Percentiles rank a stretch among this genome's conserved stretches.
These are phyloP conservation scores for Priocnemis perturbator DNA, from an alignment of 2,888 invertebrate genomes.

Conservation along the genomic window DNA sequence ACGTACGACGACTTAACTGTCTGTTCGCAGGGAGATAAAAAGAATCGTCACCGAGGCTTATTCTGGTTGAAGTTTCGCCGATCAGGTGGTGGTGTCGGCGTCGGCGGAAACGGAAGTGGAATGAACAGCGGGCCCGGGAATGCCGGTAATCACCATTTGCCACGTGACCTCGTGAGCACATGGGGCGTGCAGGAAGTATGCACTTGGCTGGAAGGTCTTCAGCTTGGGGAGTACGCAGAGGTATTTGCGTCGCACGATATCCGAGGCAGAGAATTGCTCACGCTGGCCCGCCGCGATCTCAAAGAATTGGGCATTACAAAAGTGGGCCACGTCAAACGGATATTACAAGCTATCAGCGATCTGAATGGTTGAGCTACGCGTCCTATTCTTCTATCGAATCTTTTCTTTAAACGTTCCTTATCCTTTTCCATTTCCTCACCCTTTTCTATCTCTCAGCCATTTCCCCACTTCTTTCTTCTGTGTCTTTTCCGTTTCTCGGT, in stretches of 20 bases:
- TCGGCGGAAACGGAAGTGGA: no score
- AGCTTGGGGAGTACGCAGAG: slow-evolving; percentile 93
- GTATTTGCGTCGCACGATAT: slow-evolving; percentile 94
- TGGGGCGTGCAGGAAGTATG: slow-evolving; percentile 96
- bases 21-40: slow-evolving; percentile 66
- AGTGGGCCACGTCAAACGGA: slow-evolving; percentile 96
- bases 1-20: slow-evolving; percentile 28
- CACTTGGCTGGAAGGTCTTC: slow-evolving; percentile 91
- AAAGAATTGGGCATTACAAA: slow-evolving; percentile 95
- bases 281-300: slow-evolving; percentile 89
- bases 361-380: slow-evolving; percentile 72
- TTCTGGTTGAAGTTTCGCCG: slow-evolving; percentile 83
- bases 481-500: no score
- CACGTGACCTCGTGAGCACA: slow-evolving; percentile 69
- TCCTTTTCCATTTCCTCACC: no score
- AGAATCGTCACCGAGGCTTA: slow-evolving; percentile 78
- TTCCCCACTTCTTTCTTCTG: no score
- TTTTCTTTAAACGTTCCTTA: neutral
- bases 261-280: slow-evolving; percentile 90
- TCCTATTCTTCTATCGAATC: neutral
- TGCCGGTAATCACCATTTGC: slow-evolving; percentile 73
- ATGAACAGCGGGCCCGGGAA: slow-evolving; percentile 50
- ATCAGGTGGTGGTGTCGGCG: slow-evolving; percentile 46
- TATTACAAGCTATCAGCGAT: slow-evolving; percentile 94
- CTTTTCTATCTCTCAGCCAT: no score